Evolutionary conservation across 64 coral and sea anemone genomes (phyloP).

Genomic region (Pocillopora verrucosa): DNA sequence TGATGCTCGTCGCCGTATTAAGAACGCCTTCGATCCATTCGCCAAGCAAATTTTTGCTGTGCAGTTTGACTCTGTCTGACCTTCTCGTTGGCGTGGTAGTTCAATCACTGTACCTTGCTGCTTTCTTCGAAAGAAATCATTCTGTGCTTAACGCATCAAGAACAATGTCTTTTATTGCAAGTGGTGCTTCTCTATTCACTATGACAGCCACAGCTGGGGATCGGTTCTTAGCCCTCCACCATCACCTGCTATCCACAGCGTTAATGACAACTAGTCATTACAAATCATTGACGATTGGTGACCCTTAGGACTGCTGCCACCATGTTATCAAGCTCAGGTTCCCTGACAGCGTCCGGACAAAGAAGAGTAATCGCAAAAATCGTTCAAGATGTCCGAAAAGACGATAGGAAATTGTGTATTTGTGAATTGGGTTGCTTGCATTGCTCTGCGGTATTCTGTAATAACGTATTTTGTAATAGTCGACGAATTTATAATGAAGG

Average conservation of each 20-base stretch:
- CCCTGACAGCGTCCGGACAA: background rate
- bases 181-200: background rate
- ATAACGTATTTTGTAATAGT: too few species aligned
- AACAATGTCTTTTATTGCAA: background rate
- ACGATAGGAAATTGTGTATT: too few species aligned
- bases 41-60: background rate
- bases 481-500: too few species aligned
- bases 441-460: too few species aligned
- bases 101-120: background rate
- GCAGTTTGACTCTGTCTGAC: background rate
- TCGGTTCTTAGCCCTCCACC: background rate
- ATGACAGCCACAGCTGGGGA: background rate
- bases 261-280: background rate
- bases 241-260: background rate
- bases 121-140: background rate
- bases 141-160: background rate
- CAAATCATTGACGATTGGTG: background rate
- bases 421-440: too few species aligned
- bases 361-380: too few species aligned
- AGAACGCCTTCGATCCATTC: background rate
- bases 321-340: background rate
- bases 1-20: background rate
- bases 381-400: too few species aligned
- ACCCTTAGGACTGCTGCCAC: background rate
- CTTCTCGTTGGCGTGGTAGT: background rate